Evolutionary conservation across 2,797 vertebrate species (phyloP).

Genomic region (Coracias cyanogaster): DNA sequence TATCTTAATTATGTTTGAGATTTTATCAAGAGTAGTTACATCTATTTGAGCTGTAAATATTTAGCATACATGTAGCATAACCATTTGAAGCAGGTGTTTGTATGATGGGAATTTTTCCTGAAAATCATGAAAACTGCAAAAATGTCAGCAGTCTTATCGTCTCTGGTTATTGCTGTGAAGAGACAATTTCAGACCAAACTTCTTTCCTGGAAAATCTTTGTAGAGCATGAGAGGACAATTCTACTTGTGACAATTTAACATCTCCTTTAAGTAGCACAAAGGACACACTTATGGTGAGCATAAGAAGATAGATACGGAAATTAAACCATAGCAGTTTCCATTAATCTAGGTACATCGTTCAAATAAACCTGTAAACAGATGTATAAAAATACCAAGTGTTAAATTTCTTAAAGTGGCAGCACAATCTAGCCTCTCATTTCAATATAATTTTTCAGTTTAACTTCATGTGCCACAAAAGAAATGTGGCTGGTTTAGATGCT

Average conservation of each 20-base stretch:
- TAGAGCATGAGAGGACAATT: neutral
- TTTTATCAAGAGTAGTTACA: conserved; percentile 60
- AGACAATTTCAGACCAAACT: neutral
- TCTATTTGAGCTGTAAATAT: conserved; percentile 32
- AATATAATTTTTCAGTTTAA: neutral
- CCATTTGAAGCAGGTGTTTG: neutral
- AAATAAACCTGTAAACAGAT: neutral
- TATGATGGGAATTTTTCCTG: neutral
- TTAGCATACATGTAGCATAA: neutral
- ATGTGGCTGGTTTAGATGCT: rapidly evolving
- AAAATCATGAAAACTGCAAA: neutral
- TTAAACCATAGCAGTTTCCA: neutral
- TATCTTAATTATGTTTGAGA: conserved; percentile 39
- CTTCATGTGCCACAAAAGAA: neutral
- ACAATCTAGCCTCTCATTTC: neutral
- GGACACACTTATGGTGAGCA: neutral
- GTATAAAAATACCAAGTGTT: neutral
- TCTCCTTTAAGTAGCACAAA: neutral
- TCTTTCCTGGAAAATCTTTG: neutral
- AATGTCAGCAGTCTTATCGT: neutral
- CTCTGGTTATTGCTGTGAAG: neutral
- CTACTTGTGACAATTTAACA: neutral
- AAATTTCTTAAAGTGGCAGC: neutral
- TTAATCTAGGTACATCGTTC: neutral
- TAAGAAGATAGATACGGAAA: neutral